Evolutionary conservation across 2,888 invertebrate genomes (phyloP).

Genomic region (Agrotis clavis): DNA sequence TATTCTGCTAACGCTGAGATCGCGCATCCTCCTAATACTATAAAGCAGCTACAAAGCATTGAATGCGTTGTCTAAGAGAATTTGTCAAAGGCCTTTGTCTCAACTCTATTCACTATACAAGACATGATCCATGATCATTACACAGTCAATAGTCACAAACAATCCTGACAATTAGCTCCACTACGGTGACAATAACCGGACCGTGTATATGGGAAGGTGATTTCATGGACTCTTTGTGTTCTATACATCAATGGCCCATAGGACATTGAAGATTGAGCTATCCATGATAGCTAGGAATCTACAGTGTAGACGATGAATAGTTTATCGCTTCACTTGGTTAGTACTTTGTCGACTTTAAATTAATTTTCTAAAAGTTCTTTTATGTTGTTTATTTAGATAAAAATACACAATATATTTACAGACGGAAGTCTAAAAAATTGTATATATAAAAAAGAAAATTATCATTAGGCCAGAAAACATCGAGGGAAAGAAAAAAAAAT

Average conservation of each 20-base stretch:
- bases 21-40: not conserved
- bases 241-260: not conserved
- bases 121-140: not conserved
- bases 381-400: too few species aligned
- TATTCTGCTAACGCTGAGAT: too few species aligned
- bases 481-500: too few species aligned
- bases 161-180: slow-evolving; percentile 11
- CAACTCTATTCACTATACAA: not conserved
- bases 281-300: not conserved
- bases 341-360: too few species aligned
- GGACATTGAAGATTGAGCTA: not conserved
- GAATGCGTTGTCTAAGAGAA: not conserved
- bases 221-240: slow-evolving; percentile 22
- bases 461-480: too few species aligned
- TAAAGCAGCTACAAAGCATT: too few species aligned
- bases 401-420: too few species aligned
- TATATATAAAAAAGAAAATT: too few species aligned
- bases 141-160: slow-evolving; percentile 1
- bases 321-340: not conserved
- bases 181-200: slow-evolving; percentile 5
- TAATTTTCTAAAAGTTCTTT: too few species aligned
- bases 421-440: too few species aligned
- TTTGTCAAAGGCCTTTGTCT: slow-evolving; percentile 6
- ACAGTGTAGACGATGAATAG: not conserved
- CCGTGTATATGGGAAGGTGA: not conserved